Evolutionary conservation across 2,113 vertebrate species (phyloP).

Genomic region (Rhagologus leucostigma): DNA sequence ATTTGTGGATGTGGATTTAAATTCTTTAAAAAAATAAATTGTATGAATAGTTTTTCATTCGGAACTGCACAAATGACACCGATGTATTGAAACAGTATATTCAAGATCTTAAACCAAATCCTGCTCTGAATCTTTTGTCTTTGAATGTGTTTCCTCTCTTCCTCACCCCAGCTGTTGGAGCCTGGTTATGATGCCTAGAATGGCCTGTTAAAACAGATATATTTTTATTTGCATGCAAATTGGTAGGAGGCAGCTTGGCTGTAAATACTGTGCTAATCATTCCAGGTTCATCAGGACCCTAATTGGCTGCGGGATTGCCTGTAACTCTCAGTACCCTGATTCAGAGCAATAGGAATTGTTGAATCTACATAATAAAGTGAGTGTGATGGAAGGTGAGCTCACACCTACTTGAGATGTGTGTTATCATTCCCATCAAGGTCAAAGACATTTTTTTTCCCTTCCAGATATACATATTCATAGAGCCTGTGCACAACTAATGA

Average conservation of each 20-base stretch:
- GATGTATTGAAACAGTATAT: neutral
- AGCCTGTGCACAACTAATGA: conserved; percentile 64
- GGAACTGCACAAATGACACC: neutral
- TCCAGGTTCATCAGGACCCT: conserved; percentile 67
- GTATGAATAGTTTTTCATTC: neutral
- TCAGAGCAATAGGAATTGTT: conserved; percentile 41
- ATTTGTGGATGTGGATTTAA: neutral
- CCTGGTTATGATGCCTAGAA: neutral
- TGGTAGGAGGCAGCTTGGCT: conserved; percentile 47
- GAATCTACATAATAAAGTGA: conserved; percentile 65
- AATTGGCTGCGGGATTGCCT: conserved; percentile 54
- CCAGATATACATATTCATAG: conserved; percentile 74
- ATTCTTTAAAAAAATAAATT: neutral
- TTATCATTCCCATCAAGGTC: conserved; percentile 72
- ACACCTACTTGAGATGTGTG: conserved; percentile 44
- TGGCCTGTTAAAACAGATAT: neutral
- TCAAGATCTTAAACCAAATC: neutral
- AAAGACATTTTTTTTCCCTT: conserved; percentile 36
- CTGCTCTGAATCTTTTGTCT: neutral
- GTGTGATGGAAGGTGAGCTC: conserved; percentile 13
- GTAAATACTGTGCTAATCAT: conserved; percentile 71
- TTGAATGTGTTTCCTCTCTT: neutral
- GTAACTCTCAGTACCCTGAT: conserved; percentile 36
- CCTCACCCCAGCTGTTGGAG: neutral
- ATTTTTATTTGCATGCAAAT: conserved; percentile 71